Percentiles rank a stretch among this genome's conserved stretches.
These are phyloP conservation scores for Climacteris rufus DNA, from an alignment of 2,113 vertebrate species.

Conservation along the genomic window DNA sequence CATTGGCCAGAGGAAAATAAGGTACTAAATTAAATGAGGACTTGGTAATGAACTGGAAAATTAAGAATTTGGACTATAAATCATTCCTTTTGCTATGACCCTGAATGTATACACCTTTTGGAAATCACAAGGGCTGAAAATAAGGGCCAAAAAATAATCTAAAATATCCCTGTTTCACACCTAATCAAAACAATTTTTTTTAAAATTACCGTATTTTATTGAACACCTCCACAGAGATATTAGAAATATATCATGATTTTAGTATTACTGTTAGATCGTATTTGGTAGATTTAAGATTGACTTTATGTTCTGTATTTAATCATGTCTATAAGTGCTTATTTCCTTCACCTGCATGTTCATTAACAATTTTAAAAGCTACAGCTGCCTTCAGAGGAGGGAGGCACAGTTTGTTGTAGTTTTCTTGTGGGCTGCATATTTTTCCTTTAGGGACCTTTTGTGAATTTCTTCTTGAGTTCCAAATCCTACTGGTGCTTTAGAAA, in stretches of 20 bases:
- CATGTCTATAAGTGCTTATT: background rate
- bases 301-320: background rate
- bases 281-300: background rate
- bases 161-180: background rate
- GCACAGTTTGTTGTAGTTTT: background rate
- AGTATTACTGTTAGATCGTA: background rate
- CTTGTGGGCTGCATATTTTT: background rate
- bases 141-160: background rate
- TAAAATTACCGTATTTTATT: background rate
- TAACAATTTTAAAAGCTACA: background rate
- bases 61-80: conserved; percentile 47
- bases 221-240: background rate
- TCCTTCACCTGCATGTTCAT: background rate
- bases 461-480: background rate
- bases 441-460: background rate
- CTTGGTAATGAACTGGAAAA: conserved; percentile 64
- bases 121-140: background rate
- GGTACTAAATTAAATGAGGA: conserved; percentile 33
- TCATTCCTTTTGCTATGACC: conserved; percentile 20
- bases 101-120: background rate
- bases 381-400: background rate
- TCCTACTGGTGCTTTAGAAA: background rate
- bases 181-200: background rate
- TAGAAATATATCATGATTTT: background rate
- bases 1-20: conserved; percentile 31